Percentiles rank a stretch among this genome's conserved stretches.
These are phyloP conservation scores for Epistrophe eligans DNA, from an alignment of 2,888 invertebrate species.

Conservation along the genomic window DNA sequence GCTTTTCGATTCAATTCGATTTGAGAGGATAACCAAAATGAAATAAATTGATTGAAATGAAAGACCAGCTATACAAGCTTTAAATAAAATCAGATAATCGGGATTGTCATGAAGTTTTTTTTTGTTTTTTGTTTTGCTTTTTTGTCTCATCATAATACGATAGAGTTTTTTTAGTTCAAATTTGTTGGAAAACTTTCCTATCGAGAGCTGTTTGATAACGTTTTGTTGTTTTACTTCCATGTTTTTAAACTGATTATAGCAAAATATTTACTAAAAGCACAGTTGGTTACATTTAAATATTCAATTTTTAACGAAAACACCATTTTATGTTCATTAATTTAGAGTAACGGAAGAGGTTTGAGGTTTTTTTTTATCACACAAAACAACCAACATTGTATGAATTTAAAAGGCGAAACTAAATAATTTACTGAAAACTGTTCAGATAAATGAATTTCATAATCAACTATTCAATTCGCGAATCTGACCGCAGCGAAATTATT, in stretches of 20 bases:
- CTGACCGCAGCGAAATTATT: background rate
- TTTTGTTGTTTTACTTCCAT: background rate
- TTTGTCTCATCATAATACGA: background rate
- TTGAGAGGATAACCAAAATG: constrained; percentile 47
- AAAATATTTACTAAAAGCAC: too few species aligned
- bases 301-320: background rate
- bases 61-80: constrained; percentile 9
- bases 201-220: background rate
- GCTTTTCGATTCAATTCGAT: constrained; percentile 55
- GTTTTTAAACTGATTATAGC: background rate
- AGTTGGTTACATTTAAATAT: background rate
- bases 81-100: constrained; percentile 16
- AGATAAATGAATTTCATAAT: background rate
- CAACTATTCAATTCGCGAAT: background rate
- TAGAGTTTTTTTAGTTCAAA: background rate
- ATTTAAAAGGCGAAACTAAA: background rate
- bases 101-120: background rate
- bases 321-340: background rate
- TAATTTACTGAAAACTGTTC: background rate
- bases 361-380: background rate
- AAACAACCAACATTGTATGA: background rate
- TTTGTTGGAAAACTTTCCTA: background rate
- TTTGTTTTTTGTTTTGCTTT: background rate
- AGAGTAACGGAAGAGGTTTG: background rate
- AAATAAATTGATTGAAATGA: constrained; percentile 55